Evolutionary conservation across 2,888 invertebrate species (phyloP).

Genomic region (Tenthredo notha): DNA sequence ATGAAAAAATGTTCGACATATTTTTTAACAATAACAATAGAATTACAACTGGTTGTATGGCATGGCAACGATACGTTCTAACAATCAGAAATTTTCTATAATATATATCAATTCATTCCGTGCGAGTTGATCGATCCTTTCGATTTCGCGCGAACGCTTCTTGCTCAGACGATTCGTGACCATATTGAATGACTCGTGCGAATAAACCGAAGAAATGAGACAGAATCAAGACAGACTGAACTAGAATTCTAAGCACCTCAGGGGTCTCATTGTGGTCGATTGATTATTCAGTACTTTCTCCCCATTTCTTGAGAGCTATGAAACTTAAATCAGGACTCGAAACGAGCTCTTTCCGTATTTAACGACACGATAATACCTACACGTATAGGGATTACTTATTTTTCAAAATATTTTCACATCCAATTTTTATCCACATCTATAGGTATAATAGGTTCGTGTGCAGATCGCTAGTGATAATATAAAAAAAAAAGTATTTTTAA

Average conservation of each 20-base stretch:
- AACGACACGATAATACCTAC: not conserved
- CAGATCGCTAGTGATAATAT: not conserved
- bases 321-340: not conserved
- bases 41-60: not conserved
- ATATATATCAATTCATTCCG: not conserved
- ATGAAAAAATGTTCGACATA: too few relatives aligned
- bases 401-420: not conserved
- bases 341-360: not conserved
- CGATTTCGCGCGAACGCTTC: not conserved
- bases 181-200: slow-evolving; percentile 5
- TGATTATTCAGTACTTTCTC: slow-evolving; percentile 1
- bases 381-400: not conserved
- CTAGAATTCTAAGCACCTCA: not conserved
- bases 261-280: not conserved
- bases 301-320: not conserved
- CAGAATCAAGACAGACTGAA: not conserved
- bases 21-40: not conserved
- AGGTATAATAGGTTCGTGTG: not conserved
- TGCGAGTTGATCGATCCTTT: not conserved
- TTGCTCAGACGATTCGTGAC: not conserved
- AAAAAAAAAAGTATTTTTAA: not conserved
- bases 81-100: not conserved
- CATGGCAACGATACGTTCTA: slow-evolving; percentile 3
- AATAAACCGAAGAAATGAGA: not conserved
- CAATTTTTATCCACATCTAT: too few relatives aligned